Evolutionary conservation across 2,797 vertebrate species (phyloP).

Genomic region (Acrossocheilus wenchowensis): DNA sequence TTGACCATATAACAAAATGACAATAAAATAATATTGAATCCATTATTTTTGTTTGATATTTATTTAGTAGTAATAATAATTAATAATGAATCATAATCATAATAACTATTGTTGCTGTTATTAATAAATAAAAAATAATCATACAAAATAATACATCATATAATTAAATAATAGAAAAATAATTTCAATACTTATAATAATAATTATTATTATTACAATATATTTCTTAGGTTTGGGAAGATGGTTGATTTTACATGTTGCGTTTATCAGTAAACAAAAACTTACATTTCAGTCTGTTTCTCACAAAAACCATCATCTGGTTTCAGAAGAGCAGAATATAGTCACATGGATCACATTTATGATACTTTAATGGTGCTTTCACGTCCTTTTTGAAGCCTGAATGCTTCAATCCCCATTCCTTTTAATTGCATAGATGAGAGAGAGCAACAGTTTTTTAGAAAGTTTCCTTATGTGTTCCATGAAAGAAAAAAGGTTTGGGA

Average conservation of each 20-base stretch:
- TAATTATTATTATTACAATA: neutral
- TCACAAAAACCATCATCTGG: conserved; percentile 15
- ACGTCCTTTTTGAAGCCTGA: neutral
- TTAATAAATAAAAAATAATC: neutral
- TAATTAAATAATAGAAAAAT: neutral
- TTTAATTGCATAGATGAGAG: neutral
- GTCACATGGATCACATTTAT: conserved; percentile 24
- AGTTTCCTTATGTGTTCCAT: conserved; percentile 12
- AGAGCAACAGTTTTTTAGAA: neutral
- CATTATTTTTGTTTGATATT: neutral
- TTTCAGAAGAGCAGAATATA: neutral
- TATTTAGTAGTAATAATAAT: neutral
- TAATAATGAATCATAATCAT: neutral
- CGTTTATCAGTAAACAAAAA: neutral
- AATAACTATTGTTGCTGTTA: neutral
- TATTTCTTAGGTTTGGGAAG: neutral
- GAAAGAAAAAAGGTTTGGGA: neutral
- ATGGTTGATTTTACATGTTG: neutral
- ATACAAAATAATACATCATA: neutral
- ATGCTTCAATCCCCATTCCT: neutral
- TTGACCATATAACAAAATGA: neutral
- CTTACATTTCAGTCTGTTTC: neutral
- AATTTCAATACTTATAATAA: neutral
- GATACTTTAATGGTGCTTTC: neutral
- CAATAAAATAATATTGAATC: neutral